Conservation (phyloP, 2,797 vertebrate genomes). For the Siniperca obscura region DNA sequence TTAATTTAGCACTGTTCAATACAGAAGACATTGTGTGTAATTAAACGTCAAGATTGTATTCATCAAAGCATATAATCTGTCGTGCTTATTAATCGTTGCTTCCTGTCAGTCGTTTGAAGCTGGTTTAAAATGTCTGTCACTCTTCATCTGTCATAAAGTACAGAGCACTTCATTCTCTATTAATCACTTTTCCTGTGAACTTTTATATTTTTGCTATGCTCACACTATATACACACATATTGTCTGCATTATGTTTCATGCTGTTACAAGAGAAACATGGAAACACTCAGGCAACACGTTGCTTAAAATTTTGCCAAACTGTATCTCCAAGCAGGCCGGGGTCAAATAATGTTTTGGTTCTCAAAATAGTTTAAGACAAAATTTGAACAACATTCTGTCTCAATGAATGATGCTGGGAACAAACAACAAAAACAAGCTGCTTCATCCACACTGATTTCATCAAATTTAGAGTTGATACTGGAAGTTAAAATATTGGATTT, state of each 20-base stretch:
- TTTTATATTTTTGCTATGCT: neutral
- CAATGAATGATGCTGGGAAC: neutral
- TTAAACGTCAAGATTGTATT: conserved; percentile 51
- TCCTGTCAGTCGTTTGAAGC: conserved; percentile 45
- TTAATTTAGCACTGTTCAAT: conserved; percentile 28
- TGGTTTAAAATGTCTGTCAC: conserved; percentile 25
- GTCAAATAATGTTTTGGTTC: neutral
- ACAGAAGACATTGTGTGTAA: conserved; percentile 51
- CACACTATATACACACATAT: neutral
- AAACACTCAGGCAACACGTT: neutral
- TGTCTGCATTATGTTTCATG: neutral
- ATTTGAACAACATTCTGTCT: too few species aligned
- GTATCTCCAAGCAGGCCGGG: neutral
- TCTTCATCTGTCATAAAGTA: conserved; percentile 18
- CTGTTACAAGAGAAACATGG: neutral
- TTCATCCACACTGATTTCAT: neutral
- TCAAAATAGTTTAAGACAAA: neutral
- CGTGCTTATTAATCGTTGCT: conserved; percentile 48
- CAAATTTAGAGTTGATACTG: neutral
- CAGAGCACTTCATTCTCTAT: neutral
- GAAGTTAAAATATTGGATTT: neutral
- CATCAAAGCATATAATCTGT: conserved; percentile 50
- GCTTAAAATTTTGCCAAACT: neutral
- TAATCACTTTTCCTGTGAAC: neutral
- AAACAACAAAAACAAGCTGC: neutral